Base-by-base conservation (phyloP, 2,797 vertebrate genomes). In the Microchirus variegatus region DNA sequence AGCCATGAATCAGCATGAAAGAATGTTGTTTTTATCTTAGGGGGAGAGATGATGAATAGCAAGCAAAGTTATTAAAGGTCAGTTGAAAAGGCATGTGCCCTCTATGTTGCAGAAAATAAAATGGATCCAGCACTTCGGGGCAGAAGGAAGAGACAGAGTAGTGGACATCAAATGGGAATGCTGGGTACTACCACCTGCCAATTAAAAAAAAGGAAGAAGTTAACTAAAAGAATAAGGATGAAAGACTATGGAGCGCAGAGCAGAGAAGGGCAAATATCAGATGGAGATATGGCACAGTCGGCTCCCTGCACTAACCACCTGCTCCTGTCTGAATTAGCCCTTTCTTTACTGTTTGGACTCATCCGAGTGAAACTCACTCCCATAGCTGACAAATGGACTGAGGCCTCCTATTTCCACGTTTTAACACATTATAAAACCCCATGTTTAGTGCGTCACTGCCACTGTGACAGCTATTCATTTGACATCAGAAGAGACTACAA, bases 281-380 rank as follows among this genome's bases (percentile, higher is more conserved):
- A 84, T 54, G 52, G 78, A 58, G 72, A 44, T 3, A 15, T 12
- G 14, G 60, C 51, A 61, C 2, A 37, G 67, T 45, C 45, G 48
- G 63, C 79, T 87, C 85, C 58, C 71, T 66, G 69, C 71, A 44
- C 64, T 67, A 84, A 87, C 86, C 88, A 87, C 87, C 88, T 89
- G 87, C 82, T 83, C 87, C 71, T 41, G 59, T 71, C 82, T 89
- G 84, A 92, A 90, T 91, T 84, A 86, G 85, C 82, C 73, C 85
- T 87, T 90, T 89, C 83, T 89, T 89, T 83, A 85, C 75, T 68
- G 85, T 88, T 89, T 84, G 71, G 79, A 83, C 73, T 75, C 83
- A 68, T 70, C 78, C 78, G 70, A 81, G 85, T 84, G 85, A 87
- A 87, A 90, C 84, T 73, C 70, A 70, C 80, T 86, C 86, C 84